A percentile compares a stretch with the other conserved stretches of the same genome.
phyloP scores from a whole-genome alignment of 2,113 vertebrate genomes.

The Heteronetta atricapilla region DNA sequence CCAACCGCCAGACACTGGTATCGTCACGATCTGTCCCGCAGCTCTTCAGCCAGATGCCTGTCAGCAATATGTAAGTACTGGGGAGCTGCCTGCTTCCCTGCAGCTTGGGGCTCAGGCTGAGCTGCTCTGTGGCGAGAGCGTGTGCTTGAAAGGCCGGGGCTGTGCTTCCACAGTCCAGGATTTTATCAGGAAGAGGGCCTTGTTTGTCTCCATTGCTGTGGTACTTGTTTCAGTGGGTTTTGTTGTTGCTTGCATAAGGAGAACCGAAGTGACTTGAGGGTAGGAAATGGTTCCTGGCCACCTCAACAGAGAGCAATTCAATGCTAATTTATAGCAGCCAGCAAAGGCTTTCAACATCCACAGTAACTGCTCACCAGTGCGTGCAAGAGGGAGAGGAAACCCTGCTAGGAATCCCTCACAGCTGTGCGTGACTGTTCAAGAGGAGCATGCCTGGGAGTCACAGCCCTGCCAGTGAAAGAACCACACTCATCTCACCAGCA shows the following conservation, averaged over 20 bases:
- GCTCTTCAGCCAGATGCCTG: slow-evolving; percentile 87
- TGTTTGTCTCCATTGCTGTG: neutral
- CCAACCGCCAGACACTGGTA: slow-evolving; percentile 91
- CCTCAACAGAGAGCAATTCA: neutral
- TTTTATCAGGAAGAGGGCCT: neutral
- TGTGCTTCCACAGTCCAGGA: neutral
- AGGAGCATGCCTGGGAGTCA: neutral
- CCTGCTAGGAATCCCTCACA: neutral
- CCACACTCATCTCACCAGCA: neutral
- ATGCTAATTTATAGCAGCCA: neutral
- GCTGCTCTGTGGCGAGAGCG: neutral
- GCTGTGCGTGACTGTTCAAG: neutral
- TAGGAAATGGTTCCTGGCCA: neutral
- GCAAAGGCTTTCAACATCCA: neutral
- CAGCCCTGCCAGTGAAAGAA: neutral
- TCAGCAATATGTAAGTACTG: slow-evolving; percentile 90
- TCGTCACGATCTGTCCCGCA: slow-evolving; percentile 83
- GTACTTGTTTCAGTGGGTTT: neutral
- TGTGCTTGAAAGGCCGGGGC: neutral
- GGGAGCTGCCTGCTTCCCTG: neutral
- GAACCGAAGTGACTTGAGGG: neutral
- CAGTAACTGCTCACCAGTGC: neutral
- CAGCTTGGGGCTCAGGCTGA: neutral
- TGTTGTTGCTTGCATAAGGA: neutral
- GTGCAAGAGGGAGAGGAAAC: neutral